Base-by-base conservation (phyloP, 2,888 invertebrate genomes). In the Girardia tigrina region DNA sequence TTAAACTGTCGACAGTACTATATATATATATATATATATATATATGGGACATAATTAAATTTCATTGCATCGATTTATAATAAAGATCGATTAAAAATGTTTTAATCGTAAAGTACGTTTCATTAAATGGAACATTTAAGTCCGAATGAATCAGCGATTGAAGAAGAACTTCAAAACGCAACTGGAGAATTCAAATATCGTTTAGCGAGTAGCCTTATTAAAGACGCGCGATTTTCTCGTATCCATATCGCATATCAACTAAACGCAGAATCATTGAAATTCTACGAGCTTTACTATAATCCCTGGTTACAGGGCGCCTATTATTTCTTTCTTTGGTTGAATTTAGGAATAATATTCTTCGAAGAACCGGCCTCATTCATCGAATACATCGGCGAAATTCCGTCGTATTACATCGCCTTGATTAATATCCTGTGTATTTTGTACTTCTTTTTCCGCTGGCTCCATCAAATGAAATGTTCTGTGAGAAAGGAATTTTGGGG, bases 401-500 rank as follows among this genome's bases (percentile, higher is more conserved):
- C 56, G n/a, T 56, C n/a, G n/a, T 56, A 56, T n/a, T 20, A 20
- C n/a, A 23, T 56, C 4, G 56, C n/a, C 23, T 2, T 16, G n/a
- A 16, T 56, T 8, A 56, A 56, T 56, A 8, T 56, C n/a, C 6
- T 56, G n/a, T 56, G 56, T n/a, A 56, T 56, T 16, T 20, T 56
- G 4, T 56, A 56, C 23, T 56, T 56, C n/a, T 23, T 56, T 8
- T 56, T 4, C 56, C 56, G n/a, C 56, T 56, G 56, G 56, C n/a
- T 56, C n/a, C 56, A 56, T n/a, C 56, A 56, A 2, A 8, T 56
- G 56, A 56, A 56, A 56, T 56, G 56, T 56, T 56, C 56, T n/a
- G 23, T 8, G n/a, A 6, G n/a, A 6, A 56, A 56, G 4, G 56
- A 56, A 56, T 56, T 56, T n/a, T 56, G 56, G 56, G 2, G 23